Percentiles rank a stretch among this genome's conserved stretches.
These are phyloP conservation scores for Brachypodius melanocephalos DNA, from an alignment of 2,113 vertebrate genomes.

Conservation along the genomic window DNA sequence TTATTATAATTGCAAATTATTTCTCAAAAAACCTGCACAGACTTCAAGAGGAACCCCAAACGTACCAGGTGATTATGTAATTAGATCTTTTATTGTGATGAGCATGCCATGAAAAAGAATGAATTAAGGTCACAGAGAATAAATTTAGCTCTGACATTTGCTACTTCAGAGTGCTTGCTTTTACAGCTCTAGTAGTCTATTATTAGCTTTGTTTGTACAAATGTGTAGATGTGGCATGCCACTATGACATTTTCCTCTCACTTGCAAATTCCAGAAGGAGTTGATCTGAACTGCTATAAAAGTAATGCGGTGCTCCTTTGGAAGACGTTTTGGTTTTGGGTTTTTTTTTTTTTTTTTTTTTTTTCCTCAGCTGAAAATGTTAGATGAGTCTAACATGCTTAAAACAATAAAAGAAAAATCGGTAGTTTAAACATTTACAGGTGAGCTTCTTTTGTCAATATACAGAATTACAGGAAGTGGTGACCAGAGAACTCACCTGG, in stretches of 20 bases:
- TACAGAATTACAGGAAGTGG: not conserved
- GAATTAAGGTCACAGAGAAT: not conserved
- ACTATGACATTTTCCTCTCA: not conserved
- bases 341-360: not conserved
- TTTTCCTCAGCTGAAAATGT: not conserved
- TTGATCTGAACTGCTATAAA: not conserved
- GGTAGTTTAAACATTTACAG: not conserved
- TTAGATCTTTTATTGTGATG: not conserved
- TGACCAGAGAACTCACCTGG: not conserved
- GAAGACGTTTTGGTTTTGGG: no score
- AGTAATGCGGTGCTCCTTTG: not conserved
- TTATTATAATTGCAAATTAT: not conserved
- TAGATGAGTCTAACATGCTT: not conserved
- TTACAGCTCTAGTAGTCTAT: not conserved
- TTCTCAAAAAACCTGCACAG: not conserved
- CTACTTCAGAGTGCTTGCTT: not conserved
- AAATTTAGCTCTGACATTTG: not conserved
- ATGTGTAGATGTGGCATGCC: not conserved
- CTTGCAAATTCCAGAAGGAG: not conserved
- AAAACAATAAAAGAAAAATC: not conserved
- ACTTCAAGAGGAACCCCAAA: not conserved
- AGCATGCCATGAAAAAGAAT: not conserved
- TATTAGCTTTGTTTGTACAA: not conserved
- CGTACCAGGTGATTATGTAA: not conserved
- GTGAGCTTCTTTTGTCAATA: not conserved